Conservation (phyloP, 2,888 invertebrate species). For the Coremacera marginata region DNA sequence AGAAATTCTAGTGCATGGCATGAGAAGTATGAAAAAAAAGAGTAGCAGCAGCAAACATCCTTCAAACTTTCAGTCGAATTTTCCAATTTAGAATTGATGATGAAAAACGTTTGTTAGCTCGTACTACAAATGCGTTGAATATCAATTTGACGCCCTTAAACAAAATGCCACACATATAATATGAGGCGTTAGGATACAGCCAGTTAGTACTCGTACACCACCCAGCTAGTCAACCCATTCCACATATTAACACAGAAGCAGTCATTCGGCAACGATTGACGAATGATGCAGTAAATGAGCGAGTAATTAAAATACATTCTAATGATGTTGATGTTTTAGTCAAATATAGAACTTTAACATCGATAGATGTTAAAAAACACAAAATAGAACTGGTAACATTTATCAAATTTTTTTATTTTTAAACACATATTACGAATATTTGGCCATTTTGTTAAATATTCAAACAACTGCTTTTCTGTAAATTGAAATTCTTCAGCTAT, state of each 20-base stretch:
- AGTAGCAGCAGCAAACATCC: not conserved
- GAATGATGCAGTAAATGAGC: conserved; percentile 39
- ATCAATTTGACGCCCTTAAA: conserved; percentile 40
- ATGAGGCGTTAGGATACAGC: not conserved
- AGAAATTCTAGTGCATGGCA: not conserved
- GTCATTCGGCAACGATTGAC: conserved; percentile 34
- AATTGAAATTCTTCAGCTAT: not conserved
- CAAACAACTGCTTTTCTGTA: not conserved
- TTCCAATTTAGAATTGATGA: conserved; percentile 44
- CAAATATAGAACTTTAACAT: not conserved
- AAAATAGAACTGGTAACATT: not conserved
- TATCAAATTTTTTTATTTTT: not conserved
- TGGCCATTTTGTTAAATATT: not conserved
- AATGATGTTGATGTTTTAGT: not conserved
- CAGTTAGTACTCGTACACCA: not conserved
- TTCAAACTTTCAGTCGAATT: conserved; percentile 3
- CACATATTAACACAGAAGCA: not conserved
- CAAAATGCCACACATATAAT: not conserved
- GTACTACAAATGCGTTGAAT: conserved; percentile 42
- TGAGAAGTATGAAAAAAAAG: not conserved
- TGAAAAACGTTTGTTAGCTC: conserved; percentile 35
- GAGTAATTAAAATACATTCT: conserved; percentile 36
- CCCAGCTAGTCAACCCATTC: not conserved
- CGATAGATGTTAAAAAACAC: too few relatives aligned
- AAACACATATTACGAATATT: not conserved